Evolutionary conservation across 2,797 vertebrate species (phyloP).

Genomic region (Hippopotamyrus pictus): DNA sequence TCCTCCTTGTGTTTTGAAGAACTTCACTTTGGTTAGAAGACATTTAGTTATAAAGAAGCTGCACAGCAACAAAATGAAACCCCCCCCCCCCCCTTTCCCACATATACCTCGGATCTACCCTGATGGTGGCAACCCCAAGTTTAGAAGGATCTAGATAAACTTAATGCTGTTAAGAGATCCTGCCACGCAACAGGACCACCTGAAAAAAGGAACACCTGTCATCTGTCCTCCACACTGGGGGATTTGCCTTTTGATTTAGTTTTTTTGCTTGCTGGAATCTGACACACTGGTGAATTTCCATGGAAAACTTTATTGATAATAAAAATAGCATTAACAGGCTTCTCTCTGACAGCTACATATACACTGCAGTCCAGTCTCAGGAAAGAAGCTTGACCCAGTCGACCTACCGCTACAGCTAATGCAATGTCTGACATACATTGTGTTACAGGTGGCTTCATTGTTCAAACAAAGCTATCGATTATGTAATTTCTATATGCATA

Average conservation of each 20-base stretch:
- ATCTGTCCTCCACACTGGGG: not conserved
- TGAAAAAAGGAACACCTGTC: not conserved
- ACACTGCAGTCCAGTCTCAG: conserved; percentile 85
- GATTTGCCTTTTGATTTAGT: not conserved
- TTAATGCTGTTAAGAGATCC: not conserved
- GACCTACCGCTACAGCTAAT: conserved; percentile 85
- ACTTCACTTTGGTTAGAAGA: not conserved
- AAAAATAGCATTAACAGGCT: conserved; percentile 98
- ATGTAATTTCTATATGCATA: conserved; percentile 99
- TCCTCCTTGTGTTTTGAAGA: not conserved
- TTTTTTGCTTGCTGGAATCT: not conserved
- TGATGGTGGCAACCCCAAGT: not conserved
- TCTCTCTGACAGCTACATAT: conserved; percentile 89
- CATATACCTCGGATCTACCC: not conserved
- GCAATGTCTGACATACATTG: conserved; percentile 46
- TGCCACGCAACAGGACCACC: not conserved
- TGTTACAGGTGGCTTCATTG: conserved; percentile 74
- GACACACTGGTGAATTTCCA: conserved; percentile 66
- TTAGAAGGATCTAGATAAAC: not conserved
- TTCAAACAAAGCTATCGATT: conserved; percentile 99
- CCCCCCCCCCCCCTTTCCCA: not conserved
- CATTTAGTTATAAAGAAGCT: not conserved
- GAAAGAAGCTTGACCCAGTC: conserved; percentile 80
- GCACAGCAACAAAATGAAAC: not conserved
- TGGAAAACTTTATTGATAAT: conserved; percentile 96